Base-by-base conservation (phyloP, 64 coral and sea anemone species). In the Montipora foliosa region DNA sequence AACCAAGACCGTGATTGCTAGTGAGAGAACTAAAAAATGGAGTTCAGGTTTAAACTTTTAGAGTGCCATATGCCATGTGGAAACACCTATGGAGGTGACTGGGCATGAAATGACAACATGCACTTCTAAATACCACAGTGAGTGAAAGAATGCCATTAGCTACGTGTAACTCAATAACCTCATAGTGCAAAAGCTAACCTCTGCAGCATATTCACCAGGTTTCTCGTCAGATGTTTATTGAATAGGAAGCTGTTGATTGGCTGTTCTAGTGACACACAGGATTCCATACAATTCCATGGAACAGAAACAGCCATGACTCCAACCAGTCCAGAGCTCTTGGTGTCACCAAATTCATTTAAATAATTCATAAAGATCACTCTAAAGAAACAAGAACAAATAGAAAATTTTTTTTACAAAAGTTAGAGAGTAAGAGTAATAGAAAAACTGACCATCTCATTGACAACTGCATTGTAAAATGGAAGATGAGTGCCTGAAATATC, bases 291-390 rank as follows among this genome's bases (percentile, higher is more conserved):
- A 67, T 98, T 88, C 96, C 96, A 98, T 46, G 96, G 93, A 53
- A 76, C 83, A 14, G 96, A 98, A 6, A 95, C 90, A 12, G 91
- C 90, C 92, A 98, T 82, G 15, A 90, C 89, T 57, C 84, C 93
- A 87, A 95, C 37, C 68, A 98, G 90, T 66, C 87, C 90, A 20
- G 62, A 89, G 8, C 60, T 72, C n/a, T 98, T 90, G 9, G 77
- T 68, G 4, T 95, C 87, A 47, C 75, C 75, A 87, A 95, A 89
- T 49, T 97, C 96, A 95, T 97, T 95, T 1, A 98, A 80, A 80
- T 98, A 95, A 47, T 98, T 95, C 90, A 95, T 93, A 79, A 98
- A 74, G 15, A 98, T 98, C 96, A 98, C 93, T 21, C 96, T 97
- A 37, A 2, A 59, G 11, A 6, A 3, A 58, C 52, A 15, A 15